Evolutionary conservation across 2,888 invertebrate genomes (phyloP), one percentile per base, ranked within the genome.

Genomic region (Cheilosia impressa): DNA sequence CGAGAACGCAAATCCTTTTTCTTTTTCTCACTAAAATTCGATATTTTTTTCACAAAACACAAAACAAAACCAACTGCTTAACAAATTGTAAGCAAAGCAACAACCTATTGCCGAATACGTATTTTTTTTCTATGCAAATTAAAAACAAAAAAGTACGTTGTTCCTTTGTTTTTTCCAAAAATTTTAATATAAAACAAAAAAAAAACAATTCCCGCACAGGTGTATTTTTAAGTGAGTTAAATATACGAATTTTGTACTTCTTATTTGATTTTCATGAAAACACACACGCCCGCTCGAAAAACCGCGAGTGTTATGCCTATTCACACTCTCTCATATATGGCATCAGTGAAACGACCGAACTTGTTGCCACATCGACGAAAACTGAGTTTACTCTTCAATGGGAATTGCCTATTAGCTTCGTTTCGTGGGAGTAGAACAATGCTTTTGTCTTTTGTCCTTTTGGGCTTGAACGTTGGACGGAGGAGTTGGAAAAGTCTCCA

Each of bases 321-420:
- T 60, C 41, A 27, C 15, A 17, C 41, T 17, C 19, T 19, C 41
- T 50, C 3, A 24, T 31, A 24, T 31, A 58, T 4, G 22, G 34
- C 60, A 43, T 43, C n/a, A 52, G 31, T 41, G 60, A 65, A 60
- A 71, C 75, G 50, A 84, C 84, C 80, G 71, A 66, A 84, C 80
- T 80, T 75, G 75, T 84, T 84, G 80, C 80, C 75, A 84, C 80
- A 80, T 84, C 84, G 80, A 84, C 75, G 80, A 84, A 76, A 76
- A 84, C 84, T 84, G 71, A 84, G 57, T 76, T 53, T 31, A 24
- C 50, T 60, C 65, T 17, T 60, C 15, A 43, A n/a, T 53, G n/a
- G n/a, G 34, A 60, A 76, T 38, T 71, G 55, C 19, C 75, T 66
- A 76, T 76, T 24, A 66, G 47, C 19, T 71, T 17, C 3, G 22